Evolutionary conservation across 2,888 invertebrate species (phyloP).

Genomic region (Epistrophella euchroma): DNA sequence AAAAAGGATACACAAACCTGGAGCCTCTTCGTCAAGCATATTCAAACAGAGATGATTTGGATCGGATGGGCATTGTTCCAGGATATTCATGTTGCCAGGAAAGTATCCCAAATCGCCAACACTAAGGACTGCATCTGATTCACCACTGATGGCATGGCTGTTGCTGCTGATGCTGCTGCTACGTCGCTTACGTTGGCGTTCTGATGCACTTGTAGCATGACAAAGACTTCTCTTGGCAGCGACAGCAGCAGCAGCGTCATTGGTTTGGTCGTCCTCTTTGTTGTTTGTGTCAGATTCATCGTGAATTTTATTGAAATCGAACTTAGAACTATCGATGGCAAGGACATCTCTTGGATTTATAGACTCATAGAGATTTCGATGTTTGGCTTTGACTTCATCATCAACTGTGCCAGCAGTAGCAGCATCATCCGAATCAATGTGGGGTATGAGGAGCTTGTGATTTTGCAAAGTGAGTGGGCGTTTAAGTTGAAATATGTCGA

Average conservation of each 20-base stretch:
- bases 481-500: constrained; percentile 78
- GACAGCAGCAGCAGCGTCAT: background rate
- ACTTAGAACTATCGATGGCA: constrained; percentile 72
- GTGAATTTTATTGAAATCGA: constrained; percentile 66
- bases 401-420: constrained; percentile 8
- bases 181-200: constrained; percentile 25
- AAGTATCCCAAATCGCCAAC: constrained; percentile 76
- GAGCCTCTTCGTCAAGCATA: constrained; percentile 78
- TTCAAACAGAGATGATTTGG: constrained; percentile 79
- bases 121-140: constrained; percentile 60
- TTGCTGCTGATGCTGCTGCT: constrained; percentile 47
- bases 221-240: constrained; percentile 55
- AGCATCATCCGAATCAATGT: constrained; percentile 1
- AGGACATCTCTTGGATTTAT: constrained; percentile 73
- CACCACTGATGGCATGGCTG: constrained; percentile 7
- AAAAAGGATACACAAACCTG: constrained; percentile 77
- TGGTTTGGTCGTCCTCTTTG: constrained; percentile 35
- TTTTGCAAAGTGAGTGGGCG: constrained; percentile 76
- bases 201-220: constrained; percentile 50
- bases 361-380: constrained; percentile 44
- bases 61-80: constrained; percentile 78
- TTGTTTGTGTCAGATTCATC: constrained; percentile 41
- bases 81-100: constrained; percentile 76
- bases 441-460: constrained; percentile 77
- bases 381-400: constrained; percentile 18